phyloP scores from a whole-genome alignment of 2,113 vertebrate species.

The Corythornis cristatus region DNA sequence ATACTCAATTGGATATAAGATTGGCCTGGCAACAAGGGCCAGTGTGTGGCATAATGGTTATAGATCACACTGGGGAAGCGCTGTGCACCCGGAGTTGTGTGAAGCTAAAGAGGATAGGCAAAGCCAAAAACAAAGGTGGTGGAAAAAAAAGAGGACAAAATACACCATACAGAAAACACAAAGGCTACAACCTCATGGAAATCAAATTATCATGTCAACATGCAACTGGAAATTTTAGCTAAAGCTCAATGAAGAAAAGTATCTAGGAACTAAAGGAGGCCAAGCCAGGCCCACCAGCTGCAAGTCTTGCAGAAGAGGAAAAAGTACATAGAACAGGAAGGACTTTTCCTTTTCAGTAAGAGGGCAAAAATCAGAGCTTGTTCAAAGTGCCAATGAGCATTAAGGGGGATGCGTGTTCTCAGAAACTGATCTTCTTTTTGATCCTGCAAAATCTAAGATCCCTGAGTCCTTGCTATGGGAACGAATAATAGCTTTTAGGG shows the following conservation, averaged over 20 bases:
- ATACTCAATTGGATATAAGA: slow-evolving; percentile 44
- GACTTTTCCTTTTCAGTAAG: not conserved
- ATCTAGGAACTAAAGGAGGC: not conserved
- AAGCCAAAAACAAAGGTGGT: not conserved
- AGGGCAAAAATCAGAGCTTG: not conserved
- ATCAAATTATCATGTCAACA: not conserved
- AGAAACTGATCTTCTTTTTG: not conserved
- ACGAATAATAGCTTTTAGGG: not conserved
- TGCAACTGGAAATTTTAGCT: not conserved
- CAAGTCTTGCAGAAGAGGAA: not conserved
- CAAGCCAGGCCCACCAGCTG: not conserved
- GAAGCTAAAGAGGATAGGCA: not conserved
- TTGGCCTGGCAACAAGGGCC: slow-evolving; percentile 11
- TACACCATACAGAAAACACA: not conserved
- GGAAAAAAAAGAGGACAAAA: not conserved
- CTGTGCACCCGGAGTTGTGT: not conserved
- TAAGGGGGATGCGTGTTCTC: not conserved
- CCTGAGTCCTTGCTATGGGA: not conserved
- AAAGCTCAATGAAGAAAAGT: not conserved
- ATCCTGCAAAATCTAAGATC: not conserved
- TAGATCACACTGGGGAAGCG: not conserved
- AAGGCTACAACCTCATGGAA: not conserved
- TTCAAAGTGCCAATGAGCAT: not conserved
- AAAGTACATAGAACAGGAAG: not conserved
- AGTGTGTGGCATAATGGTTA: not conserved